phyloP scores from a whole-genome alignment of 2,888 invertebrate genomes.

The Protonemura montana region DNA sequence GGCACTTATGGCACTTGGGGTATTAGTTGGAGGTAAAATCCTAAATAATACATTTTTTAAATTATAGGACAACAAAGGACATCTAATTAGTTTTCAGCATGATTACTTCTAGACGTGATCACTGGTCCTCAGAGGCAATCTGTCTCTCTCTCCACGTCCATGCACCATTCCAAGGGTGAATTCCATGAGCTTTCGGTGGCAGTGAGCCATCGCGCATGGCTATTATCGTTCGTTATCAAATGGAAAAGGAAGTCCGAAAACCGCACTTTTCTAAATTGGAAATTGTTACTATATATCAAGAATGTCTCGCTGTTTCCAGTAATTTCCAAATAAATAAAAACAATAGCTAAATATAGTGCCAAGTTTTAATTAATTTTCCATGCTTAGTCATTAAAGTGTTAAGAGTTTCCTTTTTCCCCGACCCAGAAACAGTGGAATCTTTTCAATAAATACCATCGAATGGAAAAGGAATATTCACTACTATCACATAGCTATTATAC shows the following conservation, averaged over 20 bases:
- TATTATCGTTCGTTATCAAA: constrained; percentile 9
- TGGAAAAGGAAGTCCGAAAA: constrained; percentile 1
- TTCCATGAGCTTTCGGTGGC: neutral
- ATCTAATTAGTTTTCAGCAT: too few relatives aligned
- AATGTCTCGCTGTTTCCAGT: neutral
- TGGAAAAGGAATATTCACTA: neutral
- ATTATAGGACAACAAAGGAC: too few relatives aligned
- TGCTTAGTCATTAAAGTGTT: neutral
- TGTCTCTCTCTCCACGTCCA: too few relatives aligned
- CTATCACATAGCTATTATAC: neutral
- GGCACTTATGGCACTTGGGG: too few relatives aligned
- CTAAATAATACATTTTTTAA: neutral
- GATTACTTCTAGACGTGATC: too few relatives aligned
- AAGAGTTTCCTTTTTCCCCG: neutral
- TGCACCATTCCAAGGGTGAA: too few relatives aligned
- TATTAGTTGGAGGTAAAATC: too few relatives aligned
- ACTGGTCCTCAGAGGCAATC: too few relatives aligned
- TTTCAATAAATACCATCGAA: neutral
- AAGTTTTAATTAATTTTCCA: neutral
- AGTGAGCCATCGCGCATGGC: neutral
- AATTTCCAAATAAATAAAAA: neutral
- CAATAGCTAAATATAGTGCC: neutral
- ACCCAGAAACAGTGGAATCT: neutral
- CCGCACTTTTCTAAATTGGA: constrained; percentile 1
- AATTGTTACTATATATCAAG: neutral